Evolutionary conservation across 2,113 vertebrate species (phyloP), one percentile per base, ranked within the genome.

Genomic region (Pituophis catenifer): DNA sequence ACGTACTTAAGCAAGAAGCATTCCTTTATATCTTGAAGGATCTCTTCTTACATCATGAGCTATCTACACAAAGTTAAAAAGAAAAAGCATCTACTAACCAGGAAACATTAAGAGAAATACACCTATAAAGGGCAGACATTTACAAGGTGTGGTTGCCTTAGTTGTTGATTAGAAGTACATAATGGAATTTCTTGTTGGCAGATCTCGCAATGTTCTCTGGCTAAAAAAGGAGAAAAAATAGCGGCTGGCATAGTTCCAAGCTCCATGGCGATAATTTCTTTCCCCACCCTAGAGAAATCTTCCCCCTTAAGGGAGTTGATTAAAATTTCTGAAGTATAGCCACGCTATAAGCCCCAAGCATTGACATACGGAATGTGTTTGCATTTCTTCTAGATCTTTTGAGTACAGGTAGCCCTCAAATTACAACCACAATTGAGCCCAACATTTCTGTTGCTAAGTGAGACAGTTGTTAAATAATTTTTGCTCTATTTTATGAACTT

Each of bases 1-100:
- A 19, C 38, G 52, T 86, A 87, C 48, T 86, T 54, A 65, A 93
- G 89, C 58, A 86, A 54, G 86, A 54, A 29, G 53, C 75, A 90
- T 93, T 93, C 92, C n/a, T 90, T 58, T 8, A 59, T 33, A 54
- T 50, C 81, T 87, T 54, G 55, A 90, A 90, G 81, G 57, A 55
- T 50, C 55, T 86, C 54, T 52, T 33, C 65, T 93, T 90, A 59
- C 88, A 59, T 59, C 89, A 70, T 52, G 48, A 55, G 53, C 57
- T 58, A 89, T 33, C 3, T 13, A 17, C 88, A 59, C 58, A 13
- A 54, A 65, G n/a, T 65, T 33, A 65, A 24, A 50, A 65, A 50
- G 59, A 85, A 23, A 57, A 81, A 50, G 19, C 65, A 58, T 54
- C 53, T 19, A 19, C 17, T 93, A 53, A 93, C 55, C 55, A 93